Percentiles rank a stretch among this genome's conserved stretches.
Conservation (phyloP, 2,113 vertebrate species). For the Formicarius rufipectus region DNA sequence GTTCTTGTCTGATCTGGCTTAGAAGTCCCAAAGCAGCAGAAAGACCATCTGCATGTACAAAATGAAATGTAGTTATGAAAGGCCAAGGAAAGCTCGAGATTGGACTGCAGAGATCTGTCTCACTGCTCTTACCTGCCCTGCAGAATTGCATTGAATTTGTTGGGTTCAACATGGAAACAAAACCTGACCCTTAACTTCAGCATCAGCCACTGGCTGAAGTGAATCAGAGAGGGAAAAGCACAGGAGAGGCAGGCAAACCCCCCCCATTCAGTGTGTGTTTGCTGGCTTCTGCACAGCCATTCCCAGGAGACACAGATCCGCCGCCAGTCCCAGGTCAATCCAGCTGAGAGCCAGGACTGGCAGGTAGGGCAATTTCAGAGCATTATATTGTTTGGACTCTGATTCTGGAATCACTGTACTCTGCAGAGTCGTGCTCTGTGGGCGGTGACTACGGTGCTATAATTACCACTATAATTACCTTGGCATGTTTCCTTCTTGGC, state of each 20-base stretch:
- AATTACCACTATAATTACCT: slow-evolving; percentile 64
- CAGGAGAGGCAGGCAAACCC: background rate
- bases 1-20: background rate
- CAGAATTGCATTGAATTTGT: background rate
- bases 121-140: background rate
- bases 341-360: background rate
- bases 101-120: background rate
- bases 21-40: background rate
- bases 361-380: background rate
- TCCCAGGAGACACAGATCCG: background rate
- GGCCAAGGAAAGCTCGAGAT: background rate
- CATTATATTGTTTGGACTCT: background rate
- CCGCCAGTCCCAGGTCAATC: background rate
- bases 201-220: background rate
- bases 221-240: background rate
- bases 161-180: background rate
- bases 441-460: slow-evolving; percentile 55
- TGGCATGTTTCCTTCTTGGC: slow-evolving; percentile 55
- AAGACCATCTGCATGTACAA: accelerated
- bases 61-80: background rate
- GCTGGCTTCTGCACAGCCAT: background rate
- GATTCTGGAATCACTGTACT: slow-evolving; percentile 31
- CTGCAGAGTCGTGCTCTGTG: slow-evolving; percentile 34
- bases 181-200: background rate
- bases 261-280: background rate